Evolutionary conservation across 2,113 vertebrate species (phyloP).

Genomic region (Monopterus albus): DNA sequence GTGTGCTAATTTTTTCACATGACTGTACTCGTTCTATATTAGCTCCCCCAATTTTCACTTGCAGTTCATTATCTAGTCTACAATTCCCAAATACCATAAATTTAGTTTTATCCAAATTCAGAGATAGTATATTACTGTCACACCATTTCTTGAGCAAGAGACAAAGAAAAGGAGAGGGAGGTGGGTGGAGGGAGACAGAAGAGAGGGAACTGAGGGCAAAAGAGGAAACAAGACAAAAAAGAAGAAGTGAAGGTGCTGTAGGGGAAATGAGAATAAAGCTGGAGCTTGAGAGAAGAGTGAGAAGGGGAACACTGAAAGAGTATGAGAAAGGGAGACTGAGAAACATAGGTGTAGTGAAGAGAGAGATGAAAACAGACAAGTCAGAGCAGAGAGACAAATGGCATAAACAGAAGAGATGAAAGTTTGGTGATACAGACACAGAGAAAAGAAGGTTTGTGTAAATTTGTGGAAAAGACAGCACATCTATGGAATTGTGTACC

Average conservation of each 20-base stretch:
- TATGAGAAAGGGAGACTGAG: neutral
- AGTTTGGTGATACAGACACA: neutral
- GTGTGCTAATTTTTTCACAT: too few relatives aligned
- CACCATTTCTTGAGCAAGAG: too few relatives aligned
- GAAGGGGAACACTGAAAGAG: neutral
- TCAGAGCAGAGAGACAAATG: slow-evolving; percentile 7
- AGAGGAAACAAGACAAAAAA: slow-evolving; percentile 10
- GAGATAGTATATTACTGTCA: too few relatives aligned
- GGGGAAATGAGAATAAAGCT: neutral
- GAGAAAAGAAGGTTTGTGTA: neutral
- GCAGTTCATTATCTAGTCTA: too few relatives aligned
- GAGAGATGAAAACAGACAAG: slow-evolving; percentile 13
- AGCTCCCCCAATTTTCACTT: too few relatives aligned
- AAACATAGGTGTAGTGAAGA: neutral
- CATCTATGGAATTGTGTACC: neutral
- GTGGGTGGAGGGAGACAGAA: slow-evolving; percentile 6
- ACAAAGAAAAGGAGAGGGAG: slow-evolving; percentile 53
- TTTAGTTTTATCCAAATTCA: too few relatives aligned
- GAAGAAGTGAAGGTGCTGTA: neutral
- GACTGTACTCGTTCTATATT: too few relatives aligned
- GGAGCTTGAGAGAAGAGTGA: neutral
- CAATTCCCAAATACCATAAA: too few relatives aligned
- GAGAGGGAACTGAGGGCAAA: slow-evolving; percentile 22
- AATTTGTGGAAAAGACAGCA: neutral
- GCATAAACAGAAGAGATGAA: slow-evolving; percentile 2